These are phyloP conservation scores for Anorthoa munda DNA, from an alignment of 2,888 invertebrate species.

Conservation along the genomic window DNA sequence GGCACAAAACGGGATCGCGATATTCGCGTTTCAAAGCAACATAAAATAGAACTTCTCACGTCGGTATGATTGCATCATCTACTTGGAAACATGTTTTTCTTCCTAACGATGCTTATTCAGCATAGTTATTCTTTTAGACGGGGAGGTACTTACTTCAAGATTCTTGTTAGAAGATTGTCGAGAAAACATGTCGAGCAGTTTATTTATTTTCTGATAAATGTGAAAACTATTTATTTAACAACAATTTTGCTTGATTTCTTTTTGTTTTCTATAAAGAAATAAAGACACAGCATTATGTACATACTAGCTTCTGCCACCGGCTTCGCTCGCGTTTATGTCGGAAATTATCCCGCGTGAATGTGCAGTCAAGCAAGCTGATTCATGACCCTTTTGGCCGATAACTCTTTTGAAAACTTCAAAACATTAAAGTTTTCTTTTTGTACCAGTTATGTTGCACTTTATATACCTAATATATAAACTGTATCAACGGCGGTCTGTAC, in stretches of 20 bases:
- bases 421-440: no score
- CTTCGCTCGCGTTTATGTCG: no score
- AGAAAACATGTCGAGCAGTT: background rate
- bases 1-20: slow-evolving; percentile 11
- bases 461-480: no score
- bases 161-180: slow-evolving; percentile 32
- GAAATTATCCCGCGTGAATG: no score
- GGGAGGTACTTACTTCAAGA: slow-evolving; percentile 24
- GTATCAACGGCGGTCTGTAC: no score
- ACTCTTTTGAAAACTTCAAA: no score
- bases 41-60: slow-evolving; percentile 17
- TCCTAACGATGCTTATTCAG: slow-evolving; percentile 52
- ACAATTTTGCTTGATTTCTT: background rate
- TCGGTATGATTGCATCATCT: slow-evolving; percentile 39
- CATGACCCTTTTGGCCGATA: no score
- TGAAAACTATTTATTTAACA: background rate
- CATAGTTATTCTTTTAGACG: slow-evolving; percentile 25
- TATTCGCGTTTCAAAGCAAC: slow-evolving; percentile 17
- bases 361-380: no score
- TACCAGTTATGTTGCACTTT: no score
- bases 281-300: no score
- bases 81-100: slow-evolving; percentile 27
- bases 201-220: background rate
- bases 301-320: no score
- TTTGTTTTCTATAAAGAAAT: background rate